Conservation (phyloP, 2,797 vertebrate species). For the Etheostoma nigrum region DNA sequence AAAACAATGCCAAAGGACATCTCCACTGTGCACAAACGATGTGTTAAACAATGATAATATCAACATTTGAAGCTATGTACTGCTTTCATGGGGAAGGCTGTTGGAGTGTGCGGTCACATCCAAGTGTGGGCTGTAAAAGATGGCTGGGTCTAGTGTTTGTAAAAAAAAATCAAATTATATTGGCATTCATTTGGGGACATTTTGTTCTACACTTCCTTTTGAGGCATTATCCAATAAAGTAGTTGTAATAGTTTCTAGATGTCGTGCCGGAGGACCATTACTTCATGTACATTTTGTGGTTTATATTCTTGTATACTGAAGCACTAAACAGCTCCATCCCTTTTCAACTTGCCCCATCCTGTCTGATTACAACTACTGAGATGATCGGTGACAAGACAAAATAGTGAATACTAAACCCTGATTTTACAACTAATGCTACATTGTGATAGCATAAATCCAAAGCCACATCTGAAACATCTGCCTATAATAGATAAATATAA, state of each 20-base stretch:
- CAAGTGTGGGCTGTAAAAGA: conserved; percentile 69
- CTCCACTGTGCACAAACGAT: conserved; percentile 31
- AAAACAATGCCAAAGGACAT: conserved; percentile 22
- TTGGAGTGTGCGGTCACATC: conserved; percentile 39
- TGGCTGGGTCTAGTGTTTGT: conserved; percentile 52
- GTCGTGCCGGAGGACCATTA: conserved; percentile 15
- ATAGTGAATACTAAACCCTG: conserved; percentile 5
- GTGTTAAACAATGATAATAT: conserved; percentile 28
- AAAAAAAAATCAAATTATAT: conserved; percentile 33
- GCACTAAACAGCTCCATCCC: conserved; percentile 9
- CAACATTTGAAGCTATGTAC: conserved; percentile 37
- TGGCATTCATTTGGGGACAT: conserved; percentile 65
- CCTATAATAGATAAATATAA: background rate
- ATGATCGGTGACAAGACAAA: conserved; percentile 2
- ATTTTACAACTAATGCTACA: background rate
- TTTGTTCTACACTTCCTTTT: conserved; percentile 50
- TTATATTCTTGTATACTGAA: background rate
- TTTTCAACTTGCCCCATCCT: conserved; percentile 13
- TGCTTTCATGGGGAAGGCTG: conserved; percentile 47
- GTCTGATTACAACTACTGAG: conserved; percentile 3
- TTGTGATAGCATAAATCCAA: background rate
- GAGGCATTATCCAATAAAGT: conserved; percentile 32
- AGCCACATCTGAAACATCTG: background rate
- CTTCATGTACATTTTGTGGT: conserved; percentile 11
- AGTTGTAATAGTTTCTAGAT: conserved; percentile 21